Base-by-base conservation (phyloP, 2,888 invertebrate genomes). In the Andrena chrysosceles region DNA sequence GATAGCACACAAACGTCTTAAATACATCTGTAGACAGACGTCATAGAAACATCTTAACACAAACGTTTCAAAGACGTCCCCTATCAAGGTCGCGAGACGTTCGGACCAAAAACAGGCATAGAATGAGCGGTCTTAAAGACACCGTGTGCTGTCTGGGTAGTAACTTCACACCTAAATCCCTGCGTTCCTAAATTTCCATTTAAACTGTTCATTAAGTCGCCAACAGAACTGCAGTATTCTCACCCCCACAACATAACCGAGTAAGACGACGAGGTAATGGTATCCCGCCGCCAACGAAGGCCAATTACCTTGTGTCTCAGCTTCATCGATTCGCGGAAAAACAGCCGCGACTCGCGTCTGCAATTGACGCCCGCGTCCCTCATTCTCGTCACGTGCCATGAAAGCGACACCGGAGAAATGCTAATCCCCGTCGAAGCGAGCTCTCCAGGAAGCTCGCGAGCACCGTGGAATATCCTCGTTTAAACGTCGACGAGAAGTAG, bases 301-400 rank as follows among this genome's bases (percentile, higher is more conserved):
- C 64, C 87, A 81, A 86, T 87, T 70, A 72, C 49, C 59, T 67
- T 67, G 66, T 70, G 67, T 31, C 69, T 59, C 63, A 26, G 67
- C 33, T 60, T 60, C 75, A 75, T 85, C 74, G 73, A 78, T 80
- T 56, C 77, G 52, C 48, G 70, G 48, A 68, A 73, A 81, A 78
- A 87, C 69, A 82, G 64, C 70, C 56, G 66, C 52, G 48, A 73
- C 60, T 73, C 42, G 71, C 66, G 71, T 66, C 72, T 77, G 83
- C 80, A 85, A 85, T 77, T 71, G 80, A 86, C 63, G 49, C 66
- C 26, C 67, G 31, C 35, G 35, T 63, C 77, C 72, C 68, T 74
- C 75, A 82, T 80, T 87, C 79, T 42, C 10, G 72, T 75, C 72
- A 79, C 76, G 81, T 60, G 54, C 42, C 67, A 48, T 71, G 77